Percentiles rank a stretch among this genome's conserved stretches.
Evolutionary conservation across 1,140 invertebrate genomes (phyloP).

Genomic region (Tenebrio molitor): DNA sequence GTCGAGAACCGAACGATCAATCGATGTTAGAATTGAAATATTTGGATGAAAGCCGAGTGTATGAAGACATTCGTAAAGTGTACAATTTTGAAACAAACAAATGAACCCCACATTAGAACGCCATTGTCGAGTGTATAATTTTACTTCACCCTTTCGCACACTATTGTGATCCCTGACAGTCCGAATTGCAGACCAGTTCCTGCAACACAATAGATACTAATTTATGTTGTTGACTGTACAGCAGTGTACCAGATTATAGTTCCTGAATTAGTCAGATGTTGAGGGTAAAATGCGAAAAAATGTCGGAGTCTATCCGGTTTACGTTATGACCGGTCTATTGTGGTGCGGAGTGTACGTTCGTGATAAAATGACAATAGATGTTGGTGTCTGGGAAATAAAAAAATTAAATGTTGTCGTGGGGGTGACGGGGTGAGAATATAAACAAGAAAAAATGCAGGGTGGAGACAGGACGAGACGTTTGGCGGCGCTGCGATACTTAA

Average conservation of each 20-base stretch:
- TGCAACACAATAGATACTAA: slow-evolving; percentile 56
- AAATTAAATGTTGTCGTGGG: background rate
- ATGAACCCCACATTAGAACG: slow-evolving; percentile 52
- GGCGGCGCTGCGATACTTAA: slow-evolving; percentile 8
- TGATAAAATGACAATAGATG: background rate
- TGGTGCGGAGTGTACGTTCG: background rate
- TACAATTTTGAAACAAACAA: slow-evolving; percentile 41
- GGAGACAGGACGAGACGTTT: too few species aligned
- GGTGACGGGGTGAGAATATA: too few species aligned
- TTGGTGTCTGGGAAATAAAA: background rate
- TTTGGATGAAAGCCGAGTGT: slow-evolving; percentile 51
- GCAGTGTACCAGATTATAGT: slow-evolving; percentile 17
- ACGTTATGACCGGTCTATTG: background rate
- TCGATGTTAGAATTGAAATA: too few species aligned
- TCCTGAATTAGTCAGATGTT: slow-evolving; percentile 26
- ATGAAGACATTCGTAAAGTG: slow-evolving; percentile 36
- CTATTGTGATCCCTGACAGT: slow-evolving; percentile 53
- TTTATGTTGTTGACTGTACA: slow-evolving; percentile 51
- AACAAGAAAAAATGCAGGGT: too few species aligned
- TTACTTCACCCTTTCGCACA: slow-evolving; percentile 39
- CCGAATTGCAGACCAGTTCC: slow-evolving; percentile 54
- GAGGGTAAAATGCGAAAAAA: slow-evolving; percentile 2
- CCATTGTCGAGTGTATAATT: slow-evolving; percentile 58
- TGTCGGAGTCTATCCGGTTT: background rate
- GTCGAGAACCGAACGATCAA: too few species aligned